phyloP scores from a whole-genome alignment of 2,888 invertebrate genomes.

The Amblyteles armatorius region DNA sequence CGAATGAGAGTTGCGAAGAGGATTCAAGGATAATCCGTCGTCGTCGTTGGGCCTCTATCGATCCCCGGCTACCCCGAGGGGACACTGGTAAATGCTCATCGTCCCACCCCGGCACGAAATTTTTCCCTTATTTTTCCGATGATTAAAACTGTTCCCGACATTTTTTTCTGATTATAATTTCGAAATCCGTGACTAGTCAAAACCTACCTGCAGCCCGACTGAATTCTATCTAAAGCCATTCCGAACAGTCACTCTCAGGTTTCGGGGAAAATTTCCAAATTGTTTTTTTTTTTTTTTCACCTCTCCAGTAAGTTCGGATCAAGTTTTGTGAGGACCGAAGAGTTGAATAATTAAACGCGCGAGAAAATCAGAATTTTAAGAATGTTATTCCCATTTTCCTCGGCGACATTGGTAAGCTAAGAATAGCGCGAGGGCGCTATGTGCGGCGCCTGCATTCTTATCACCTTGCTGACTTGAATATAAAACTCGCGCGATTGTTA shows the following conservation, averaged over 20 bases:
- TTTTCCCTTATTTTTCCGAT: background rate
- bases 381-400: background rate
- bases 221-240: no score
- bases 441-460: background rate
- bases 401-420: background rate
- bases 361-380: background rate
- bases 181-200: no score
- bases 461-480: constrained; percentile 19
- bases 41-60: constrained; percentile 14
- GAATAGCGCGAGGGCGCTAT: background rate
- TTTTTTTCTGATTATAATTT: constrained; percentile 1
- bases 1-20: constrained; percentile 6
- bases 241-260: no score
- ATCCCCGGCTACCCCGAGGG: background rate
- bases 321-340: background rate
- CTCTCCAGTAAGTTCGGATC: no score
- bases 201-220: no score
- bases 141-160: background rate
- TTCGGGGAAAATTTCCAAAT: no score
- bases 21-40: constrained; percentile 23
- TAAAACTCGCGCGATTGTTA: constrained; percentile 10
- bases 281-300: no score
- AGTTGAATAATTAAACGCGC: background rate
- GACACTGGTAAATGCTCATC: constrained; percentile 13
- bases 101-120: background rate